Conservation (phyloP, 2,888 invertebrate genomes). For the Dendrolimus pini region DNA sequence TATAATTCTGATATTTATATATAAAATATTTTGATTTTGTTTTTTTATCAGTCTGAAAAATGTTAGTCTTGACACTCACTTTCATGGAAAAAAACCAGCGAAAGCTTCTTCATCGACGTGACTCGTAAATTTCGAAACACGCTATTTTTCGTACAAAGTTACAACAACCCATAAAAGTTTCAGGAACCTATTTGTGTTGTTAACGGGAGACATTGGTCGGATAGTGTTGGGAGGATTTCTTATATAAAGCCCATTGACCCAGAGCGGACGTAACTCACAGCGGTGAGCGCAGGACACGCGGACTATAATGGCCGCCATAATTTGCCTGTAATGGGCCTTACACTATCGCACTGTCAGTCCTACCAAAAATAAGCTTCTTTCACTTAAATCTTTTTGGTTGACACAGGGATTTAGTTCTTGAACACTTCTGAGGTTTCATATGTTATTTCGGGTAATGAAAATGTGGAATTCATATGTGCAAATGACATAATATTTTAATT, state of each 20-base stretch:
- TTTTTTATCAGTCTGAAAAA: no score
- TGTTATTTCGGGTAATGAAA: no score
- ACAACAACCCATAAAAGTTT: not conserved
- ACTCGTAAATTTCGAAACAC: no score
- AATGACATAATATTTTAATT: no score
- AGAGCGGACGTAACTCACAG: constrained; percentile 58
- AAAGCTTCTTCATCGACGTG: no score
- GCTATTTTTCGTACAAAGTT: not conserved
- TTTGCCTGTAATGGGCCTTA: constrained; percentile 72
- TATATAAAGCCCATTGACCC: constrained; percentile 67
- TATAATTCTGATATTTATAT: no score
- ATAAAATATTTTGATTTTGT: no score
- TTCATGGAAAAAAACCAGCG: no score
- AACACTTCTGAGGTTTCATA: constrained; percentile 15
- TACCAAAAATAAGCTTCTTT: constrained; percentile 67
- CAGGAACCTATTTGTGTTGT: constrained; percentile 24
- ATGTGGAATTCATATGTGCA: no score
- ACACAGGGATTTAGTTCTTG: constrained; percentile 28
- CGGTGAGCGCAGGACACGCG: constrained; percentile 57
- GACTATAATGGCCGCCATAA: constrained; percentile 69
- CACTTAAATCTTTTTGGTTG: constrained; percentile 38
- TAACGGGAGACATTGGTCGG: constrained; percentile 10
- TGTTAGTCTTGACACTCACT: no score
- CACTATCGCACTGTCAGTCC: constrained; percentile 72
- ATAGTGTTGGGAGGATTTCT: constrained; percentile 42